A percentile compares a stretch with the other conserved stretches of the same genome.
These are phyloP conservation scores for Sebastes hopkinsi DNA, from an alignment of 2,797 vertebrate genomes.

Conservation along the genomic window DNA sequence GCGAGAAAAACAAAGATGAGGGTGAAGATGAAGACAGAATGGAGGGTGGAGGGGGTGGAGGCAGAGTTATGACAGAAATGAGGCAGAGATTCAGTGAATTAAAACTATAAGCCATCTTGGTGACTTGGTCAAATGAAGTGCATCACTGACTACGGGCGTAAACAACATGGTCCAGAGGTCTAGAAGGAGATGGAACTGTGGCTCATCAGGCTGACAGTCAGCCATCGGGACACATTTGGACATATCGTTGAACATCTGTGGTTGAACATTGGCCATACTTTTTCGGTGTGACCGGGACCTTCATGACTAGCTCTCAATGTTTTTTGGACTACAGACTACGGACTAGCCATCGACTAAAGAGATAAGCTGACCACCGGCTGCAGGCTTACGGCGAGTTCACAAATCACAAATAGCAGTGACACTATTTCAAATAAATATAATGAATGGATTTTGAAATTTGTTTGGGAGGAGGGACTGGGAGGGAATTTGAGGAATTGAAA, in stretches of 20 bases:
- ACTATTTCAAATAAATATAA: no score
- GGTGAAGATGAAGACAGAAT: background rate
- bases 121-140: background rate
- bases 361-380: background rate
- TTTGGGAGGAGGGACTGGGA: accelerated
- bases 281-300: background rate
- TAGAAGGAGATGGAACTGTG: background rate
- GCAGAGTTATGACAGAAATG: background rate
- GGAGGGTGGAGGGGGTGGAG: background rate
- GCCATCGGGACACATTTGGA: background rate
- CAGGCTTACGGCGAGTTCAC: background rate
- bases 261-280: background rate
- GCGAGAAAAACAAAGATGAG: constrained; percentile 17
- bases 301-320: background rate
- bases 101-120: background rate
- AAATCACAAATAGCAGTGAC: no score
- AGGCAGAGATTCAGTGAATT: background rate
- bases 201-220: background rate
- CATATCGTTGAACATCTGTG: background rate
- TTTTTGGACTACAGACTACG: background rate
- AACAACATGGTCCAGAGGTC: background rate
- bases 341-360: background rate
- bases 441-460: no score
- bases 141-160: background rate
- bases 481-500: no score